A percentile compares a stretch with the other conserved stretches of the same genome.
Conservation (phyloP, 2,888 invertebrate genomes). For the Drosophila limbata region DNA sequence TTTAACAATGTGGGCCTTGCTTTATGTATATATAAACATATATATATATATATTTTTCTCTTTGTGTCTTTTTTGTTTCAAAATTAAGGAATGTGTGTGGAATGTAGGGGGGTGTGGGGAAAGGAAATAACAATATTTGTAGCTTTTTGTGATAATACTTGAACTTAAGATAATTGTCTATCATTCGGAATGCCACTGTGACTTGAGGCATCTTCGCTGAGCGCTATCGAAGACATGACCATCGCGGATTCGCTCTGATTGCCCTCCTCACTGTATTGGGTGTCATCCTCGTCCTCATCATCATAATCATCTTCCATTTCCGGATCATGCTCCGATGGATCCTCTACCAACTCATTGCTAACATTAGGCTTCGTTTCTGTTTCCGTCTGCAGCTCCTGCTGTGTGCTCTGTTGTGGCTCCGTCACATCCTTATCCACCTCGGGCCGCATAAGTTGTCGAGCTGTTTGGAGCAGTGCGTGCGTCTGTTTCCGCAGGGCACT, state of each 20-base stretch:
- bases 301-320: constrained; percentile 19
- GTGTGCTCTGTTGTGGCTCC: not conserved
- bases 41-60: constrained; percentile 31
- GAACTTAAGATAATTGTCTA: constrained; percentile 49
- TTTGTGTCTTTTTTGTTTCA: constrained; percentile 22
- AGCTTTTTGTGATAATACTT: constrained; percentile 64
- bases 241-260: constrained; percentile 49
- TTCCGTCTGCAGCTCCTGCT: constrained; percentile 21
- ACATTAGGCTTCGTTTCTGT: constrained; percentile 3
- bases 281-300: constrained; percentile 5
- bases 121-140: constrained; percentile 47
- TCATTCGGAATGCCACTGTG: constrained; percentile 28
- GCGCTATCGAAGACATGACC: constrained; percentile 23
- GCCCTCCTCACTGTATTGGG: constrained; percentile 37
- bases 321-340: constrained; percentile 16
- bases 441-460: constrained; percentile 56
- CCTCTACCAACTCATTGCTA: not conserved
- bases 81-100: constrained; percentile 73
- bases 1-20: constrained; percentile 75
- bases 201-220: constrained; percentile 51
- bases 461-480: constrained; percentile 70
- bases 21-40: constrained; percentile 63
- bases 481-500: constrained; percentile 83
- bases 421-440: constrained; percentile 6
- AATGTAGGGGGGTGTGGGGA: constrained; percentile 49